phyloP scores from a whole-genome alignment of 2,113 vertebrate genomes.

The Charina bottae region DNA sequence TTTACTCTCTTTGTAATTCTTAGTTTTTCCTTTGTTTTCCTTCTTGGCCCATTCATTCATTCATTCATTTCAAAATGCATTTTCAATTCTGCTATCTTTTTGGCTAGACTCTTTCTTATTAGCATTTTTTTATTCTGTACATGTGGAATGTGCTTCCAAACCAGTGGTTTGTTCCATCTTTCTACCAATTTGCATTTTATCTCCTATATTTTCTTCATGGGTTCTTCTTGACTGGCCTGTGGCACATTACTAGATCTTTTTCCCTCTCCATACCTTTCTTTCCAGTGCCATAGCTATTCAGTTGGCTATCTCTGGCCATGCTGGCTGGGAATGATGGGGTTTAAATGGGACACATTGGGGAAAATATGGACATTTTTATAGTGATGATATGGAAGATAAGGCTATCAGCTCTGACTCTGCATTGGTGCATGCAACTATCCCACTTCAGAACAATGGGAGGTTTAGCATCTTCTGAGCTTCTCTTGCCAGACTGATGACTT shows the following conservation, averaged over 20 bases:
- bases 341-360: neutral
- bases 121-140: neutral
- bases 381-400: neutral
- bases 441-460: neutral
- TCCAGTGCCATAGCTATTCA: neutral
- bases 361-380: neutral
- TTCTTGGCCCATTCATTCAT: neutral
- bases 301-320: neutral
- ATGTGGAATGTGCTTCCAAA: neutral
- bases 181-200: neutral
- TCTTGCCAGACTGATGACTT: neutral
- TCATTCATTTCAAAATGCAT: no score
- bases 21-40: neutral
- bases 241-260: neutral
- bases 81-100: no score
- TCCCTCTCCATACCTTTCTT: no score
- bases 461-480: neutral
- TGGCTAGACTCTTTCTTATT: no score
- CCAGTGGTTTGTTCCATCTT: neutral
- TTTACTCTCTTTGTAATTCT: neutral
- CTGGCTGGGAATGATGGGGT: neutral
- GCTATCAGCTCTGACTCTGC: neutral
- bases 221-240: neutral
- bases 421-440: neutral
- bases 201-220: neutral